Percentiles rank a stretch among this genome's conserved stretches.
phyloP scores from a whole-genome alignment of 2,113 vertebrate genomes.

The Abramis brama region DNA sequence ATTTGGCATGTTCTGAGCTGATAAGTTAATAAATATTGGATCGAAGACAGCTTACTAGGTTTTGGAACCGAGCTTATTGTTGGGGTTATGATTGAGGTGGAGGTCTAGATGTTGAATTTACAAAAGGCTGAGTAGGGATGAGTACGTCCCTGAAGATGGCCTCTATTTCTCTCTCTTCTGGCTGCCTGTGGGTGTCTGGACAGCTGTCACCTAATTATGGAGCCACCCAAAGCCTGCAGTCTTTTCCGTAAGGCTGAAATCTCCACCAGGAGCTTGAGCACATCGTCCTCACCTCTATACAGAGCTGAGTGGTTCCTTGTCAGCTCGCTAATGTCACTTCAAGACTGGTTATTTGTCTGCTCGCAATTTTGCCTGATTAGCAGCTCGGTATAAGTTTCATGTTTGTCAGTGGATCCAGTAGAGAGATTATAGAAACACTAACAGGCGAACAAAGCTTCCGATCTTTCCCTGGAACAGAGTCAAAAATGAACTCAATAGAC shows the following conservation, averaged over 20 bases:
- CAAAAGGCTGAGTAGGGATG: constrained; percentile 14
- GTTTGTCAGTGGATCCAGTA: constrained; percentile 18
- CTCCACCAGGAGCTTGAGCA: constrained; percentile 41
- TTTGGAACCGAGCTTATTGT: background rate
- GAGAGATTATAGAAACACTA: constrained; percentile 19
- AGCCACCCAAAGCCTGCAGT: constrained; percentile 51
- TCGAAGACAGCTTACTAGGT: too few species aligned
- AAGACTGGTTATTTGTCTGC: constrained; percentile 12
- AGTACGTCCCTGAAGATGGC: constrained; percentile 30
- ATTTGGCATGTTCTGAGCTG: too few species aligned
- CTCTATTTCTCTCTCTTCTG: constrained; percentile 32
- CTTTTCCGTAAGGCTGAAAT: constrained; percentile 40
- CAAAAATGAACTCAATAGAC: constrained; percentile 4
- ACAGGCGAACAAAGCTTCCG: background rate
- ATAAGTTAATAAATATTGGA: too few species aligned
- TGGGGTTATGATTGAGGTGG: constrained; percentile 6
- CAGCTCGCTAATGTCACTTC: constrained; percentile 30
- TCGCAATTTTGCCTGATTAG: constrained; percentile 28
- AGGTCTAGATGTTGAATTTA: constrained; percentile 9
- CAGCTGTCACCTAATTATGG: constrained; percentile 63
- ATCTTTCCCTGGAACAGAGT: constrained; percentile 20
- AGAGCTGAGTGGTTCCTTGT: background rate
- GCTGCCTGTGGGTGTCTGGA: constrained; percentile 56
- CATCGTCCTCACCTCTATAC: background rate
- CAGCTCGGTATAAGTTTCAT: constrained; percentile 15